Evolutionary conservation across 2,888 invertebrate genomes (phyloP), one percentile per base, ranked within the genome.

Genomic region (Acanthosepion pharaonis): DNA sequence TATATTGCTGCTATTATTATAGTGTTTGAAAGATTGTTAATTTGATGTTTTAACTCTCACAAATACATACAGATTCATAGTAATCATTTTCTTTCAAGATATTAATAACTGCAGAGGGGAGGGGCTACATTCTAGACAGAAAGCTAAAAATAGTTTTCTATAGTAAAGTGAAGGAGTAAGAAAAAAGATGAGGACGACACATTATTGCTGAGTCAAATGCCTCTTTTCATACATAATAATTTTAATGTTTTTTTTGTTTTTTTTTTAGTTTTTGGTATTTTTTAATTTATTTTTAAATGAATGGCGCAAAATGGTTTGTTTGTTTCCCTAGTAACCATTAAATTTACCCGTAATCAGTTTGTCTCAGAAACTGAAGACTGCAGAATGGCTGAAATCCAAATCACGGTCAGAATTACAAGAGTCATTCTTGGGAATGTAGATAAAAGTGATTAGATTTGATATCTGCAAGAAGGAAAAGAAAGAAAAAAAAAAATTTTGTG

Each of bases 281-380:
- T 23, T 59, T 5, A 59, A 55, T 20, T 55, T 20, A 42, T 78
- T 15, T 78, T 78, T n/a, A n/a, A 78, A 78, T 78, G 78, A 78
- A 78, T 78, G 33, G 78, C n/a, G 23, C 5, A 59, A 59, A 59
- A 59, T 59, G 59, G 5, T 59, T 55, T 55, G 25, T 64, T 78
- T 78, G n/a, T 78, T 33, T 33, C 78, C 78, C 11, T 78, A n/a
- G 78, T 33, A 78, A 78, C 33, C 78, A 78, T 78, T 33, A n/a
- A 49, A 93, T 49, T 49, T 93, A 93, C 92, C 92, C 92, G 92
- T 93, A 93, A 49, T 93, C n/a, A 93, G 92, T 93, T 93, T 49
- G 49, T 93, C 51, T 51, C 92, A 51, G 92, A 93, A 51, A 93
- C 92, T 51, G 92, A 93, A 93, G 53, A 49, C 18, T 93, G 92